Percentiles rank a stretch among this genome's conserved stretches.
Conservation (phyloP, 2,113 vertebrate species). For the Eptatretus burgeri region DNA sequence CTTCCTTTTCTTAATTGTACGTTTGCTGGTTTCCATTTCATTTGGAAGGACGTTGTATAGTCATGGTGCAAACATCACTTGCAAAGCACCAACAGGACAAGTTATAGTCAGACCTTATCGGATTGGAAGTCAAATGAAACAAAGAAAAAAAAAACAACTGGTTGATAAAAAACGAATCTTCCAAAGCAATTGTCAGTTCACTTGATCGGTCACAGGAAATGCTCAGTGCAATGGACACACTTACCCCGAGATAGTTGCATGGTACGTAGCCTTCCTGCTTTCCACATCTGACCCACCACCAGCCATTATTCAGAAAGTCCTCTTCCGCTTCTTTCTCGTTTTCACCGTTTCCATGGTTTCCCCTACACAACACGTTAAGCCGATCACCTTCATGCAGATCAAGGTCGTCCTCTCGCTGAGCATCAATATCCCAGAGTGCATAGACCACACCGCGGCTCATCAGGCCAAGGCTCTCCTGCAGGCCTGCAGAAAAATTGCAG, state of each 20-base stretch:
- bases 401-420: conserved; percentile 45
- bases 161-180: too few relatives aligned
- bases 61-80: too few relatives aligned
- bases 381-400: conserved; percentile 52
- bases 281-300: conserved; percentile 1
- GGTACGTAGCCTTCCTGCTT: conserved; percentile 2
- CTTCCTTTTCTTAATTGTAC: too few relatives aligned
- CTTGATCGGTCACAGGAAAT: too few relatives aligned
- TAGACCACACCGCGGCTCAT: conserved; percentile 93
- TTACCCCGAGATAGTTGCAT: not conserved
- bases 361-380: conserved; percentile 49
- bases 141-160: too few relatives aligned
- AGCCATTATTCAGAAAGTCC: not conserved
- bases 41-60: not conserved
- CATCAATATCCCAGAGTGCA: conserved; percentile 51
- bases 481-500: conserved; percentile 21
- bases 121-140: too few relatives aligned
- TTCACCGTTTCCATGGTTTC: conserved; percentile 11
- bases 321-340: too few relatives aligned
- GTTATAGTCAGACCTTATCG: too few relatives aligned
- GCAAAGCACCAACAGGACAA: too few relatives aligned
- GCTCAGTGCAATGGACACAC: not conserved
- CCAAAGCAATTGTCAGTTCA: too few relatives aligned
- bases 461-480: conserved; percentile 97
- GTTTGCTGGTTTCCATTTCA: too few relatives aligned